Percentiles rank a stretch among this genome's conserved stretches.
These are phyloP conservation scores for Poeciliopsis presidionis DNA, from an alignment of 2,797 vertebrate species.

Conservation along the genomic window DNA sequence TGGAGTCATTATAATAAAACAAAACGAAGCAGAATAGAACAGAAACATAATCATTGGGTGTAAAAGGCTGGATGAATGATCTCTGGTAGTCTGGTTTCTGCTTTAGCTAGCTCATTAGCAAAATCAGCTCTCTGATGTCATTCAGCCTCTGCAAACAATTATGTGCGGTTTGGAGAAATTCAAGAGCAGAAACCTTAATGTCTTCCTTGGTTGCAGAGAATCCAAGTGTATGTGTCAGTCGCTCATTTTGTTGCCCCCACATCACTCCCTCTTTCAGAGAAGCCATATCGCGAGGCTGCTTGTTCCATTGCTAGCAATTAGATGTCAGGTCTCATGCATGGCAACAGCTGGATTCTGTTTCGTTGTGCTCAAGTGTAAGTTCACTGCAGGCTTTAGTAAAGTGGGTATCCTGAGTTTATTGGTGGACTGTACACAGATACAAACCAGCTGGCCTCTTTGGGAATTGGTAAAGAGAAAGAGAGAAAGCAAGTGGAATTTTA, in stretches of 20 bases:
- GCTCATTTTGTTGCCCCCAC: constrained; percentile 23
- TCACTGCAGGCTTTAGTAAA: constrained; percentile 53
- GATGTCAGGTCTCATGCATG: constrained; percentile 54
- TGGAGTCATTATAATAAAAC: background rate
- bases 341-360: constrained; percentile 73
- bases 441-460: constrained; percentile 62
- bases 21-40: background rate
- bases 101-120: constrained; percentile 45
- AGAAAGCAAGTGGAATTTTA: constrained; percentile 39
- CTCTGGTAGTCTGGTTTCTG: constrained; percentile 28
- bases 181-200: constrained; percentile 54
- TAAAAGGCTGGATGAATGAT: constrained; percentile 14
- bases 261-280: constrained; percentile 26
- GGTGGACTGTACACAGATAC: constrained; percentile 46
- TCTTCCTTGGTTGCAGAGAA: constrained; percentile 52
- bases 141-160: constrained; percentile 70
- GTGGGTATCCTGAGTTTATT: constrained; percentile 47
- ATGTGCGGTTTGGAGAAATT: constrained; percentile 54
- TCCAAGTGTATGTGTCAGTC: constrained; percentile 57
- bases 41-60: background rate
- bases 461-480: constrained; percentile 30
- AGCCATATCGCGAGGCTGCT: constrained; percentile 67
- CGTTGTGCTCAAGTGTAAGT: constrained; percentile 30
- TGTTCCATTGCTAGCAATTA: constrained; percentile 67
- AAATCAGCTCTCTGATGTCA: constrained; percentile 64